Evolutionary conservation across 2,888 invertebrate genomes (phyloP), one percentile per base, ranked within the genome.

Genomic region (Kuschelorhynchus macadamiae): DNA sequence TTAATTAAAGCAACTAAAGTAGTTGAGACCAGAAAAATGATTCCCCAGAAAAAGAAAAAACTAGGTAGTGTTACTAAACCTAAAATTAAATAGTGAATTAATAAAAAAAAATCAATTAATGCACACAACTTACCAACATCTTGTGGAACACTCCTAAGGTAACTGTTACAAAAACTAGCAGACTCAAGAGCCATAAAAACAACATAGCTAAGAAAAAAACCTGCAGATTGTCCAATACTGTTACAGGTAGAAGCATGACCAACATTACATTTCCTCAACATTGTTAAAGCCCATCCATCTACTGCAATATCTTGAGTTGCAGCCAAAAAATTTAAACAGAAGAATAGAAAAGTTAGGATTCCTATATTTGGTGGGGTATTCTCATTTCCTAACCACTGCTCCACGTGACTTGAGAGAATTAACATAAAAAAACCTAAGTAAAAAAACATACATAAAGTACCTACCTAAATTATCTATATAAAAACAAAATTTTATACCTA

Each of bases 301-400:
- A 99, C 98, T 12, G 97, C 98, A 79, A 99, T 98, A 83, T 99
- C 99, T 86, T 99, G 99, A 1, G 99, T 99, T 1, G 99, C 98
- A 3, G 98, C 98, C 76, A 99, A 86, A 79, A 98, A 97, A 80
- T 98, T 98, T 1, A 99, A 86, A 60, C 90, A 86, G 81, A 98
- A 94, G 85, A 99, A 99, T 65, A 95, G 86, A 11, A 89, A 79
- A 0, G 98, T 98, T 20, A 99, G 86, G 50, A 92, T 82, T 63
- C 86, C 88, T 75, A 96, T 93, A 77, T 93, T 91, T 0, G 95
- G 93, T 21, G 77, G 74, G 1, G 53, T 63, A 2, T 82, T 83
- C 42, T 88, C 86, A 2, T 88, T 87, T 0, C 94, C 95, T 47
- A 97, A 85, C 90, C 96, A 91, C n/a, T 85, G 85, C 53, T 92